Evolutionary conservation across 2,888 invertebrate species (phyloP), one percentile per base, ranked within the genome.

Genomic region (Tyria jacobaeae): DNA sequence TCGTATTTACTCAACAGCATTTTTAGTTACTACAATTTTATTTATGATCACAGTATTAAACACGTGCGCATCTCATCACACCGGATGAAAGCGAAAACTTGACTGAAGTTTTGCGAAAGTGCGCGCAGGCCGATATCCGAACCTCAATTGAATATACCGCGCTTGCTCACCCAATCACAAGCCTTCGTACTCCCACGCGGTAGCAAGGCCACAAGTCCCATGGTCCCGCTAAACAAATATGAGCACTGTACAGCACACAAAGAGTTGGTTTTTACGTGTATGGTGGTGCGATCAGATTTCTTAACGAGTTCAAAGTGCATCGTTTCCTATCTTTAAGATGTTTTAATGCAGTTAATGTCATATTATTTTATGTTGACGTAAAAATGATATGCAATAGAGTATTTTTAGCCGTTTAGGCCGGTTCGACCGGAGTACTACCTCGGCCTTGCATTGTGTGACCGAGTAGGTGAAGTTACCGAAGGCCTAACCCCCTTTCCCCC

Each of bases 141-240:
- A 73, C 77, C 71, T 80, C 88, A 87, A 90, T 94, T 91, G 92
- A 94, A 92, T 88, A 76, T 86, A 89, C 84, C 92, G 90, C 91
- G 88, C 78, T 76, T 57, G 60, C 71, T 75, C 62, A 48, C 64
- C 92, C 91, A 90, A 90, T 91, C 87, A 83, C 77, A 78, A 76
- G 70, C 71, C 74, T 70, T 72, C 75, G 58, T 78, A 76, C 87
- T 84, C 88, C 87, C 88, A 88, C 86, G 74, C 76, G 35, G 34
- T 62, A 60, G 78, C 89, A 92, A 92, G 89, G 91, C 86, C 90
- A 86, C 82, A 91, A 84, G 75, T 77, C 66, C 74, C 68, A 61
- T 49, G 57, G 60, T 79, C 75, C 71, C 81, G 72, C 61, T 81
- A 83, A 68, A 60, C 53, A 60, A 86, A 81, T 85, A 70, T 81